Evolutionary conservation across 2,888 invertebrate species (phyloP).

Genomic region (Phlogophora meticulosa): DNA sequence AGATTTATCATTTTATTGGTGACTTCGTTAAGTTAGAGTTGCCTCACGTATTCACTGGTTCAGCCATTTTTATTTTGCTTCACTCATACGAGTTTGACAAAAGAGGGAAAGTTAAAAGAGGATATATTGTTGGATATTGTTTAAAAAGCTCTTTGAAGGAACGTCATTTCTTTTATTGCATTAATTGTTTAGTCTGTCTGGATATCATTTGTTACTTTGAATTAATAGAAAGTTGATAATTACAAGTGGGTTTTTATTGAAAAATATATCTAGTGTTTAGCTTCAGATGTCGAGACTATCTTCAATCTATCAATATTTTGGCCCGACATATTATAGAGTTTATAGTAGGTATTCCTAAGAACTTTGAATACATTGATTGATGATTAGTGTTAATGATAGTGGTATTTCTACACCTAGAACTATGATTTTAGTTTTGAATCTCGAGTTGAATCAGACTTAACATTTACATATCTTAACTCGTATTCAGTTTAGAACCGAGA

Average conservation of each 20-base stretch:
- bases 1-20: conserved; percentile 40
- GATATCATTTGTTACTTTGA: conserved; percentile 33
- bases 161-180: conserved; percentile 20
- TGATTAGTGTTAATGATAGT: conserved; percentile 11
- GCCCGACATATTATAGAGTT: not conserved
- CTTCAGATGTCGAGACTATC: not conserved
- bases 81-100: conserved; percentile 1
- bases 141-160: conserved; percentile 19
- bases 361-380: conserved; percentile 15
- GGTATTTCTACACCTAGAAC: not conserved
- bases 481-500: not conserved
- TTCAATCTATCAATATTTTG: conserved; percentile 8
- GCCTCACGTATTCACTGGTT: not conserved
- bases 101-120: conserved; percentile 37
- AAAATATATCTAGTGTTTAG: conserved; percentile 2
- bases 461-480: not conserved
- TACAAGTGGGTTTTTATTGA: conserved; percentile 3
- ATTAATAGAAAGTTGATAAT: conserved; percentile 40
- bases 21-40: not conserved
- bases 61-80: not conserved
- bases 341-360: conserved; percentile 17
- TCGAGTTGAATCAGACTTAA: not conserved
- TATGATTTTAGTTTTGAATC: not conserved
- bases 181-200: conserved; percentile 30
- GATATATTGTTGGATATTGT: conserved; percentile 26